Conservation (phyloP, 2,888 invertebrate genomes). For the Drosophila algonquin region DNA sequence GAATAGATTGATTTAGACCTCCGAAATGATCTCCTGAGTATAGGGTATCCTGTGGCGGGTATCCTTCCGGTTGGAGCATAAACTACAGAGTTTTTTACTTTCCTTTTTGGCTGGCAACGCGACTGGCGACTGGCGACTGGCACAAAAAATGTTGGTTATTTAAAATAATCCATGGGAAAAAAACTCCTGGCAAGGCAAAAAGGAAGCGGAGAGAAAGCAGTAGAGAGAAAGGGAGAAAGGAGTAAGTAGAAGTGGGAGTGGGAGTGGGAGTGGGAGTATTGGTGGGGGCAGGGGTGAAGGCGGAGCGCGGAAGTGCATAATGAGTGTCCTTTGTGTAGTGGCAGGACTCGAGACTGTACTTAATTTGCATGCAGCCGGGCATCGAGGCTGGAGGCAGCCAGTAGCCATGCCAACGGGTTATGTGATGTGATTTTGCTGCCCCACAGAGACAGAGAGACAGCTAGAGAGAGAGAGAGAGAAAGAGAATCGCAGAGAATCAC, state of each 20-base stretch:
- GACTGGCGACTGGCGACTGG: conserved; percentile 63
- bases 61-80: neutral
- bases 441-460: too few species aligned
- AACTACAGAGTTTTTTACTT: neutral
- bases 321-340: conserved; percentile 69
- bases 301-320: conserved; percentile 51
- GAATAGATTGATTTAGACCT: neutral
- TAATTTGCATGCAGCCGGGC: conserved; percentile 50
- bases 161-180: conserved; percentile 40
- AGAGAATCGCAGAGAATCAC: neutral
- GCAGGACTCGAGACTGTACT: conserved; percentile 47
- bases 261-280: neutral
- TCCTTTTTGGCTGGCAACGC: conserved; percentile 33
- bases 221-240: neutral
- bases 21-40: neutral
- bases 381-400: neutral
- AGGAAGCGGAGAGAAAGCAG: neutral
- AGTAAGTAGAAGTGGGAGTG: neutral
- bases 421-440: conserved; percentile 31
- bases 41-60: neutral
- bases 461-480: neutral
- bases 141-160: conserved; percentile 50
- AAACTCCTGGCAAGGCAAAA: conserved; percentile 5
- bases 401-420: conserved; percentile 10
- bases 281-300: neutral